Base-by-base conservation (phyloP, 2,797 vertebrate genomes). In the Protonibea diacanthus region DNA sequence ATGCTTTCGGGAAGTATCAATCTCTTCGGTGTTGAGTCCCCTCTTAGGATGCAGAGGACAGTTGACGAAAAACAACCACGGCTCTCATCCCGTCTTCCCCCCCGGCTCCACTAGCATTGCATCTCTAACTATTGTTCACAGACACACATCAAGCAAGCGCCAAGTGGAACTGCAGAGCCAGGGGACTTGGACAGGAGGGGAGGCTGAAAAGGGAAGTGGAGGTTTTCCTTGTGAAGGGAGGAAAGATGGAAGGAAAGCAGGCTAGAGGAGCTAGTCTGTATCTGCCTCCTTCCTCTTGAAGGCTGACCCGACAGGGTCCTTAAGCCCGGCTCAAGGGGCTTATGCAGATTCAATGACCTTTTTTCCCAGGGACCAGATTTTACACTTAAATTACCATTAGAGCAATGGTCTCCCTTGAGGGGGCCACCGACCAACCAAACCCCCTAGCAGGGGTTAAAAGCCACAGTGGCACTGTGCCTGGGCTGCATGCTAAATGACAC, bases 271-370 rank as follows among this genome's bases (percentile, higher is more conserved):
- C 77, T 78, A 72, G 71, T 80, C 76, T 85, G 77, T 87, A 77
- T 89, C 83, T 87, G 81, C 69, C 65, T 84, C 70, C 68, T 71
- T 91, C 81, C 81, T 90, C 92, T 93, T 94, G 95, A 96, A 96
- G 92, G 93, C 95, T 94, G 90, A 96, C 94, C 95, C 95, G 91
- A 96, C 94, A 95, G 91, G 78, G 70, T 96, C 96, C 93, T 71
- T 97, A 96, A 97, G 96, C 95, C 95, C 92, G 94, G 96, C 96
- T 97, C 95, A 92, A 95, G 96, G 96, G 95, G 95, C 94, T 95
- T 97, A 97, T 97, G 97, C 94, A 98, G 96, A 98, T 97, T 93
- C 95, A 94, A 91, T 97, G 97, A 98, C 97, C 97, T 98, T 98
- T 98, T 98, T 96, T 97, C 95, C 95, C 94, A 95, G 93, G 95